phyloP scores from a whole-genome alignment of 2,113 vertebrate genomes.

The Lonchura striata region DNA sequence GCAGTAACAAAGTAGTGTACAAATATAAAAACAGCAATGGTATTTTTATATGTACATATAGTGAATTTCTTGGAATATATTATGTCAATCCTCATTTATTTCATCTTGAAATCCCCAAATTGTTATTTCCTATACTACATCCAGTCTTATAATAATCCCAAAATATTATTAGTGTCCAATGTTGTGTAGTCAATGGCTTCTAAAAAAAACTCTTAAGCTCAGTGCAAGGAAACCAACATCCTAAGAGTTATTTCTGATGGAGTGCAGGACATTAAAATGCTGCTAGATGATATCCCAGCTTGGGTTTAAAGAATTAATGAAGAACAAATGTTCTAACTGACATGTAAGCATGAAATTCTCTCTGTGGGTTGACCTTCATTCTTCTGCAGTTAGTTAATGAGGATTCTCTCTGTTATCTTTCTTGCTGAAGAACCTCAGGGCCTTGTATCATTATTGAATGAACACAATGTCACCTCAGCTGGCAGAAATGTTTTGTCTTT shows the following conservation, averaged over 20 bases:
- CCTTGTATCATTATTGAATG: constrained; percentile 78
- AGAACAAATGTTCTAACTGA: constrained; percentile 78
- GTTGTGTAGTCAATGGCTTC: constrained; percentile 39
- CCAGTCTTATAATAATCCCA: constrained; percentile 25
- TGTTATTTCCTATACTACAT: constrained; percentile 37
- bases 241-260: constrained; percentile 59
- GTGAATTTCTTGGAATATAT: constrained; percentile 25
- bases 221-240: constrained; percentile 50
- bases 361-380: constrained; percentile 78
- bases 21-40: neutral
- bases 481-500: constrained; percentile 77
- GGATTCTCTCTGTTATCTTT: constrained; percentile 76
- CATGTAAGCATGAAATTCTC: constrained; percentile 68
- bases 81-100: constrained; percentile 31
- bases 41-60: neutral
- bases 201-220: constrained; percentile 31
- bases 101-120: constrained; percentile 37
- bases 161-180: constrained; percentile 43
- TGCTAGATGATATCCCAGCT: constrained; percentile 67
- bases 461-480: constrained; percentile 77
- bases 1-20: neutral
- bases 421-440: constrained; percentile 74
- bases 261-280: constrained; percentile 68
- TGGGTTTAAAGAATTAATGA: constrained; percentile 80
- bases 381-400: constrained; percentile 78